Base-by-base conservation (phyloP, 2,888 invertebrate species). In the Sthenelais limicola region DNA sequence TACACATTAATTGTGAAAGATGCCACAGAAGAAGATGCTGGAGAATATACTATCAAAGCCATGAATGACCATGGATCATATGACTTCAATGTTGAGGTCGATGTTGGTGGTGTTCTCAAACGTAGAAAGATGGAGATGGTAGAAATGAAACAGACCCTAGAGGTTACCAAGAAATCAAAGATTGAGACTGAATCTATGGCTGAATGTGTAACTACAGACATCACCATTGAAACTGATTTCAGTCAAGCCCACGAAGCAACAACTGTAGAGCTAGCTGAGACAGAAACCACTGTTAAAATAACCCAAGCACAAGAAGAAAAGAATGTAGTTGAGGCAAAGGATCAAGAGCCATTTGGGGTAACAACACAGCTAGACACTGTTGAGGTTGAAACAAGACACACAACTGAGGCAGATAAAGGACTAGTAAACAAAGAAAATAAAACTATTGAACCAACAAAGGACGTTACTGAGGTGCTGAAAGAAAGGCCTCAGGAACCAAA, bases 41-140 rank as follows among this genome's bases (percentile, higher is more conserved):
- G 83, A 3, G 80, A 76, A n/a, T 84, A 84, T 74, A 77, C 77
- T 26, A 74, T 83, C 32, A 74, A 74, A 21, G 82, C 81, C 28
- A 74, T 75, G 75, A 82, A 80, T 73, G 69, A 76, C 1, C 72
- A 75, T 28, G 81, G 81, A 49, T 76, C 76, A 7, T 15, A 30
- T 3, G 35, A 35, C 24, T n/a, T 33, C 26, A 47, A 54, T 21
- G 58, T 71, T 18, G 15, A n/a, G 30, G 69, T 69, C 9, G 48
- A 49, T 35, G 52, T 69, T 26, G 69, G 33, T 7, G 66, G 56
- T 15, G 32, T 56, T 9, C 35, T 24, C 18, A 62, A 30, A 28
- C 24, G 28, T 18, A 26, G 7, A n/a, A 7, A 21, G 12, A 51
- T n/a, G 9, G n/a, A n/a, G n/a, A n/a, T n/a, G n/a, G n/a, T n/a